Evolutionary conservation across 1,140 invertebrate genomes (phyloP).

Genomic region (Armadillidium nasatum): DNA sequence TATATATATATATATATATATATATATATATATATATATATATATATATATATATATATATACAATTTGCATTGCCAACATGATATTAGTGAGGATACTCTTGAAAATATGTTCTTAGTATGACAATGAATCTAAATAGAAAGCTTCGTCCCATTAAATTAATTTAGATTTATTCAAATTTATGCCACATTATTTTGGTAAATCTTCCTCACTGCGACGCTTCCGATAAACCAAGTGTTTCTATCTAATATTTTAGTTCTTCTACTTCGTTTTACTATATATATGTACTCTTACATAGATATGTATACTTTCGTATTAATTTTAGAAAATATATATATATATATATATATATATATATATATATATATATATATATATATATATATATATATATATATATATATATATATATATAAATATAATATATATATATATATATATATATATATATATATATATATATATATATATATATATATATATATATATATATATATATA

Average conservation of each 20-base stretch:
- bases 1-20: no score
- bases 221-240: no score
- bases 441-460: conserved; percentile 14
- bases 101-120: background rate
- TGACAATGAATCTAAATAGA: background rate
- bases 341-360: conserved; percentile 4
- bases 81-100: background rate
- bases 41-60: background rate
- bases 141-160: background rate
- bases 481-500: conserved; percentile 16
- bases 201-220: no score
- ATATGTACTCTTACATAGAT: background rate
- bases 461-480: conserved; percentile 22
- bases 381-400: conserved; percentile 7
- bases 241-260: no score
- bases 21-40: conserved; percentile 6
- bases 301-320: background rate
- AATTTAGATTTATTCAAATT: background rate
- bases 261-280: background rate
- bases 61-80: background rate
- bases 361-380: background rate
- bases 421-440: conserved; percentile 3
- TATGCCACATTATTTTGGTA: no score
- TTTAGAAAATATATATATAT: no score
- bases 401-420: background rate